Evolutionary conservation across 2,797 vertebrate species (phyloP).

Genomic region (Astyanax mexicanus): DNA sequence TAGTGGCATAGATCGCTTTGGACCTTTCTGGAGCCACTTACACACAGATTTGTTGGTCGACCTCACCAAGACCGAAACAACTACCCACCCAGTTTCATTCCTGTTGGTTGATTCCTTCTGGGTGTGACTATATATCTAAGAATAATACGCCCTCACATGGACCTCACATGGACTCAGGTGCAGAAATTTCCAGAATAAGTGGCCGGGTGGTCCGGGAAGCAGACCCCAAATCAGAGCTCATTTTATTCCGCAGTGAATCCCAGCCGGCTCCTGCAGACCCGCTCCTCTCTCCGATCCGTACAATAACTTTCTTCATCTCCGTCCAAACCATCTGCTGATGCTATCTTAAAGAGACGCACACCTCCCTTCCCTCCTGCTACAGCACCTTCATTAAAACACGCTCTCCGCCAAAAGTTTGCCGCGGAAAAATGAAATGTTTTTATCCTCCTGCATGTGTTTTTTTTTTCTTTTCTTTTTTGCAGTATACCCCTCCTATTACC

Average conservation of each 20-base stretch:
- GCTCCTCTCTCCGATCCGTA: slow-evolving; percentile 48
- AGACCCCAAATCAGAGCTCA: slow-evolving; percentile 64
- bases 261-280: slow-evolving; percentile 63
- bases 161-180: neutral
- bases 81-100: too few species aligned
- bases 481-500: too few species aligned
- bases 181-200: neutral
- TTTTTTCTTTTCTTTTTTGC: slow-evolving; percentile 35
- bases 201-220: slow-evolving; percentile 1
- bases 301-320: slow-evolving; percentile 47
- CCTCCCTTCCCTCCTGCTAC: slow-evolving; percentile 64
- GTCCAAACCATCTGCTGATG: slow-evolving; percentile 63
- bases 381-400: slow-evolving; percentile 73
- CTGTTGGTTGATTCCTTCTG: too few species aligned
- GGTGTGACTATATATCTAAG: neutral
- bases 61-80: too few species aligned
- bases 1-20: too few species aligned
- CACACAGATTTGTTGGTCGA: too few species aligned
- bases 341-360: slow-evolving; percentile 60
- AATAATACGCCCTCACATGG: neutral
- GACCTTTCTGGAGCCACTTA: too few species aligned
- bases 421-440: slow-evolving; percentile 76
- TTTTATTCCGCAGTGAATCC: slow-evolving; percentile 69
- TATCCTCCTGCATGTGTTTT: slow-evolving; percentile 65
- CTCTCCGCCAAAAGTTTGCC: slow-evolving; percentile 72